Evolutionary conservation across 2,888 invertebrate species (phyloP).

Genomic region (Clusia tigrina): DNA sequence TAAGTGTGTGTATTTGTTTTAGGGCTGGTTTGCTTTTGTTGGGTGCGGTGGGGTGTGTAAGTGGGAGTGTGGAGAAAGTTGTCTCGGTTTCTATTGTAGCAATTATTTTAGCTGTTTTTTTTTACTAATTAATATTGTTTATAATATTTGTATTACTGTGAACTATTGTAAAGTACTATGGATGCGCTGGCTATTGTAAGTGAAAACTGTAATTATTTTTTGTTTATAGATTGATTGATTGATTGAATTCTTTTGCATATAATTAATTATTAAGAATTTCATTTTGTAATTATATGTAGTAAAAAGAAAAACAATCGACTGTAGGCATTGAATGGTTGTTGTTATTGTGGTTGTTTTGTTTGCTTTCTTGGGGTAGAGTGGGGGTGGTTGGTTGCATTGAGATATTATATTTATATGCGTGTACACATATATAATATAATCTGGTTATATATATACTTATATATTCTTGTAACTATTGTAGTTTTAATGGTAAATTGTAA

Average conservation of each 20-base stretch:
- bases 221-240: background rate
- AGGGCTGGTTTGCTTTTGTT: constrained; percentile 28
- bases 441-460: background rate
- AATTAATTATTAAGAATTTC: constrained; percentile 29
- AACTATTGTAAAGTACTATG: constrained; percentile 16
- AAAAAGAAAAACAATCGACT: constrained; percentile 65
- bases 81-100: constrained; percentile 24
- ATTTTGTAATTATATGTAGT: constrained; percentile 30
- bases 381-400: constrained; percentile 4
- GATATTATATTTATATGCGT: constrained; percentile 15
- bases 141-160: constrained; percentile 4
- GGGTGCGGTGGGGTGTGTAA: constrained; percentile 37
- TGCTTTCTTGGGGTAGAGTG: background rate
- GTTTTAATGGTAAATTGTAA: constrained; percentile 6
- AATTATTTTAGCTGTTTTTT: constrained; percentile 23
- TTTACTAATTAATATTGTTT: constrained; percentile 8
- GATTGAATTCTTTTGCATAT: constrained; percentile 13
- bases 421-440: background rate
- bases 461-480: constrained; percentile 31
- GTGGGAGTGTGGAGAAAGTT: constrained; percentile 31
- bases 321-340: constrained; percentile 70
- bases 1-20: background rate
- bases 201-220: background rate
- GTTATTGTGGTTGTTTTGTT: constrained; percentile 64
- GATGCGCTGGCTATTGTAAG: constrained; percentile 17